Evolutionary conservation across 2,797 vertebrate species (phyloP).

Genomic region (Mareca penelope): DNA sequence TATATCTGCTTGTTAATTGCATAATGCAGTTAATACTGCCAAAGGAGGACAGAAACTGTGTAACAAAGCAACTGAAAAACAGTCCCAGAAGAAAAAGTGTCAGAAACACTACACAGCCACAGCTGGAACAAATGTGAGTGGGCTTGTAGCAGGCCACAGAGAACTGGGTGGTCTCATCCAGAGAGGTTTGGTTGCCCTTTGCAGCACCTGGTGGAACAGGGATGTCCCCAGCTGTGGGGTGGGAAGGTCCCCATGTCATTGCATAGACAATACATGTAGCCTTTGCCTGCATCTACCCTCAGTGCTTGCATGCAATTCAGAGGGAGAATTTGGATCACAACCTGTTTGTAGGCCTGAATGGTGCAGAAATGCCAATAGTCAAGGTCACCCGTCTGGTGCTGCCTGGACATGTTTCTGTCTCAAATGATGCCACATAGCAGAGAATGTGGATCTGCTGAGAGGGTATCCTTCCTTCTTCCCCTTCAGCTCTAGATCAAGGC

Average conservation of each 20-base stretch:
- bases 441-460: neutral
- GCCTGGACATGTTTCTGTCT: neutral
- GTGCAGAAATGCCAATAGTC: neutral
- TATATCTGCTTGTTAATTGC: conserved; percentile 10
- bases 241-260: neutral
- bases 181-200: neutral
- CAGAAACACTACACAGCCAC: neutral
- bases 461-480: neutral
- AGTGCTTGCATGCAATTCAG: neutral
- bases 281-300: neutral
- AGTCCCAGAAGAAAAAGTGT: neutral
- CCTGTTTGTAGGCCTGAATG: too few species aligned
- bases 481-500: neutral
- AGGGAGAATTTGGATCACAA: neutral
- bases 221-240: accelerated
- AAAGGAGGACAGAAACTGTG: neutral
- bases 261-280: accelerated
- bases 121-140: neutral
- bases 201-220: neutral
- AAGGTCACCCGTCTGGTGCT: neutral
- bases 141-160: neutral
- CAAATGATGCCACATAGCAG: neutral
- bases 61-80: neutral
- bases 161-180: neutral
- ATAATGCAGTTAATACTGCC: neutral